A percentile compares a stretch with the other conserved stretches of the same genome.
Evolutionary conservation across 2,888 invertebrate genomes (phyloP).

Genomic region (Yponomeuta evonymella): DNA sequence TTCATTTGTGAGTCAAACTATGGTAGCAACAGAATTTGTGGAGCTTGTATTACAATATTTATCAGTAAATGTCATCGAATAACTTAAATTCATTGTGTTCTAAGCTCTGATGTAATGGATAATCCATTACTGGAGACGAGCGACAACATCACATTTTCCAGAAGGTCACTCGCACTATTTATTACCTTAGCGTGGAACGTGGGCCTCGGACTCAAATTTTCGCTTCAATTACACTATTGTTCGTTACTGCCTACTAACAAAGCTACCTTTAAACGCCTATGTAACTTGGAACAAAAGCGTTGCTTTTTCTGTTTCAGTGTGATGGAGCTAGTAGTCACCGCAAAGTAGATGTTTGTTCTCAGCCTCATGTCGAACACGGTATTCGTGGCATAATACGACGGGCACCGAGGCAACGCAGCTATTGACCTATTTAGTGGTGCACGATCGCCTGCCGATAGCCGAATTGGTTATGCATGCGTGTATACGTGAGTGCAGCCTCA

Average conservation of each 20-base stretch:
- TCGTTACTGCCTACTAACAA: background rate
- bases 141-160: background rate
- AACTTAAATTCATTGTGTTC: background rate
- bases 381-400: slow-evolving; percentile 23
- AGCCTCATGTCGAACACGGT: background rate
- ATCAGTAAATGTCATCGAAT: background rate
- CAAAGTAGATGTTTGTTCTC: background rate
- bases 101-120: background rate
- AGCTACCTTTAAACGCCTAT: background rate
- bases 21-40: background rate
- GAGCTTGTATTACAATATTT: background rate
- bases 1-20: background rate
- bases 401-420: slow-evolving; percentile 35
- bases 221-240: background rate
- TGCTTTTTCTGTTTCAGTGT: background rate
- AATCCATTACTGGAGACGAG: background rate
- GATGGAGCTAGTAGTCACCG: background rate
- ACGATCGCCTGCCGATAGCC: slow-evolving; percentile 50
- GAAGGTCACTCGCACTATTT: slow-evolving; percentile 1
- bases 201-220: background rate
- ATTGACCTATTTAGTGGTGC: slow-evolving; percentile 66
- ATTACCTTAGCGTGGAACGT: background rate
- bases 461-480: slow-evolving; percentile 68
- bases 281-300: background rate
- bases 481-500: slow-evolving; percentile 57